Evolutionary conservation across 2,113 vertebrate species (phyloP), one percentile per base, ranked within the genome.

Genomic region (Diglossa brunneiventris): DNA sequence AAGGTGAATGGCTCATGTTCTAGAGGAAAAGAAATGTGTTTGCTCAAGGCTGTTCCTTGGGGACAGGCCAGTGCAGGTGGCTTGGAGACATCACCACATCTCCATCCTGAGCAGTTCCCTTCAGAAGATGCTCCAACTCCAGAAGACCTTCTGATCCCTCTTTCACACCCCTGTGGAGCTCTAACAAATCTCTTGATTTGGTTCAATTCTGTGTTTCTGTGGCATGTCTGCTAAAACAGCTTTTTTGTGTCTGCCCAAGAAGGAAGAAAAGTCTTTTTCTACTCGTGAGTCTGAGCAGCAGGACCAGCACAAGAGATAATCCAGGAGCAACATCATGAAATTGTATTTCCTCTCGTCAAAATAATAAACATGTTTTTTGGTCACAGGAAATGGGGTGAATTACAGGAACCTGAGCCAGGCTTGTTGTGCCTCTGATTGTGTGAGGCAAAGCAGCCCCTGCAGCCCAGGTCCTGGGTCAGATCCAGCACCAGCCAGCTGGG

Each of bases 361-460:
- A 59, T 70, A 94, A 87, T 33, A 78, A 89, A 52, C 35, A 5
- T 13, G 35, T 33, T 62, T 87, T 53, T 27, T 33, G 39, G 61
- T 31, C 16, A 35, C 55, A 78, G 94, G 92, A 95, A 96, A 75
- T 7, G 16, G 64, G 87, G 83, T 70, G 91, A 86, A 78, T 95
- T 81, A 55, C 89, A 91, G 96, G 91, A 95, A 94, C 50, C 0
- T 1, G 77, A 80, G 83, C 76, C 24, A 50, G 92, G 83, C 64
- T 89, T 9, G 1, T 13, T 72, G 39, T 83, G 82, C 91, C 77
- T 82, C 55, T 70, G 50, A 5, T 20, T 10, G 49, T 6, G 30
- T 21, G 73, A 67, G 75, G 46, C 50, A 64, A 28, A 76, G 62
- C 96, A 64, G 28, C 59, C 33, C 64, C 73, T 74, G 81, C 73